phyloP scores from a whole-genome alignment of 1,140 invertebrate species.

The Mycetomoellerius zeteki region DNA sequence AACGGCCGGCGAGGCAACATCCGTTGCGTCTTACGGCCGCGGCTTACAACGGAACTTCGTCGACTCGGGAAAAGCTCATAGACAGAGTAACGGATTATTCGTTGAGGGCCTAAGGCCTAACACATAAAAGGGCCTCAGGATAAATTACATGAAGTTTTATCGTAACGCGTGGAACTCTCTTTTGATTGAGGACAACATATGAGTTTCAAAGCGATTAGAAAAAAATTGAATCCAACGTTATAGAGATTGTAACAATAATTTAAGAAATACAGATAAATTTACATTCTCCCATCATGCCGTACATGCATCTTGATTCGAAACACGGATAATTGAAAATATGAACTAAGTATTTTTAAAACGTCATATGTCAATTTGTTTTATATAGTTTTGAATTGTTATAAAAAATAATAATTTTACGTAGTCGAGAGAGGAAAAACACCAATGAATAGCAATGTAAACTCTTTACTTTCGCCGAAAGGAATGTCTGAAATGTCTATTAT shows the following conservation, averaged over 20 bases:
- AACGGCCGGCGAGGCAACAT: slow-evolving; percentile 53
- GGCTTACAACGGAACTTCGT: slow-evolving; percentile 57
- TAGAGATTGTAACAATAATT: background rate
- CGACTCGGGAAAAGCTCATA: slow-evolving; percentile 27
- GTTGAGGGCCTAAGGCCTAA: slow-evolving; percentile 20
- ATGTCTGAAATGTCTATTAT: slow-evolving; percentile 10
- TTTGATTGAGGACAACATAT: background rate
- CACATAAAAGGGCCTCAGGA: slow-evolving; percentile 37
- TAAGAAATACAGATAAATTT: background rate
- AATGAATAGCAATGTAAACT: slow-evolving; percentile 1
- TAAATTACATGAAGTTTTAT: slow-evolving; percentile 15
- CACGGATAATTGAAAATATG: background rate
- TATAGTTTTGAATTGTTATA: background rate
- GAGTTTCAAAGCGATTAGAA: background rate
- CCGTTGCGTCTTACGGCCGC: slow-evolving; percentile 45
- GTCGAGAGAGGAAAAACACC: background rate
- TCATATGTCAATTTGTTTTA: background rate
- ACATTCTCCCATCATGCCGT: background rate
- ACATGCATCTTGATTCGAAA: background rate
- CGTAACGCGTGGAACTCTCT: background rate
- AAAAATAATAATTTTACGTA: background rate
- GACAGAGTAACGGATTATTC: slow-evolving; percentile 34
- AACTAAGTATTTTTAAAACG: background rate
- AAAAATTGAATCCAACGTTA: background rate
- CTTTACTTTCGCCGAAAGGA: background rate